These are phyloP conservation scores for Amphipoea oculea DNA, from an alignment of 2,888 invertebrate genomes.

Conservation along the genomic window DNA sequence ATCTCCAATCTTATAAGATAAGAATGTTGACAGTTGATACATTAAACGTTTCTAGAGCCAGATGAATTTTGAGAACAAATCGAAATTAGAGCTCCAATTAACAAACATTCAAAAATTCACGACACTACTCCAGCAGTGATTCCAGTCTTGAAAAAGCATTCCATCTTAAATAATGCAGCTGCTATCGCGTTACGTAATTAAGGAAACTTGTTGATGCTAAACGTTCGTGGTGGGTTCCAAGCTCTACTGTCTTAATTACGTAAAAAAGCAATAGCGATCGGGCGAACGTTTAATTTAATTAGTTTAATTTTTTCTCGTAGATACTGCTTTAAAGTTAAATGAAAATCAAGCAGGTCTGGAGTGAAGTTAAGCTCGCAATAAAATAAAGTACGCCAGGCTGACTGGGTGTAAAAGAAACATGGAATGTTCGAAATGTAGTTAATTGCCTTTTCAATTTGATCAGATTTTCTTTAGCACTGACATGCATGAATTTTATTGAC, in stretches of 20 bases:
- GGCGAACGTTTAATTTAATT: conserved; percentile 56
- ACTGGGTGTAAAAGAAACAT: conserved; percentile 23
- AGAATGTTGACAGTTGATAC: background rate
- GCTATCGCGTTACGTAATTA: conserved; percentile 55
- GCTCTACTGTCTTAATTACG: conserved; percentile 43
- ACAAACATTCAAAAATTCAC: background rate
- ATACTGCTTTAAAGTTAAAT: conserved; percentile 42
- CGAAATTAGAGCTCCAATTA: background rate
- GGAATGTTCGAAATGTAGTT: conserved; percentile 15
- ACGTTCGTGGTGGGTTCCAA: conserved; percentile 34
- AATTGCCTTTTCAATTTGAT: conserved; percentile 23
- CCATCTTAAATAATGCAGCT: conserved; percentile 32
- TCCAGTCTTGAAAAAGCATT: conserved; percentile 14
- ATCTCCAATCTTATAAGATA: no score
- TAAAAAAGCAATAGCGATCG: conserved; percentile 57
- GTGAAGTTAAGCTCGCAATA: conserved; percentile 31
- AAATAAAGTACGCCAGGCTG: conserved; percentile 18
- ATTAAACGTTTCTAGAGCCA: conserved; percentile 2
- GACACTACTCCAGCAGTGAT: conserved; percentile 3
- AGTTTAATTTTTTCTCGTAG: conserved; percentile 46
- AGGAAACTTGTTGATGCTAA: conserved; percentile 48
- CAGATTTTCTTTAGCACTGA: no score
- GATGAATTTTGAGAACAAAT: background rate
- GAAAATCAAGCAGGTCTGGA: conserved; percentile 25
- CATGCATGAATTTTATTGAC: background rate